These are phyloP conservation scores for Lacanobia oleracea DNA, from an alignment of 2,888 invertebrate species.

Conservation along the genomic window DNA sequence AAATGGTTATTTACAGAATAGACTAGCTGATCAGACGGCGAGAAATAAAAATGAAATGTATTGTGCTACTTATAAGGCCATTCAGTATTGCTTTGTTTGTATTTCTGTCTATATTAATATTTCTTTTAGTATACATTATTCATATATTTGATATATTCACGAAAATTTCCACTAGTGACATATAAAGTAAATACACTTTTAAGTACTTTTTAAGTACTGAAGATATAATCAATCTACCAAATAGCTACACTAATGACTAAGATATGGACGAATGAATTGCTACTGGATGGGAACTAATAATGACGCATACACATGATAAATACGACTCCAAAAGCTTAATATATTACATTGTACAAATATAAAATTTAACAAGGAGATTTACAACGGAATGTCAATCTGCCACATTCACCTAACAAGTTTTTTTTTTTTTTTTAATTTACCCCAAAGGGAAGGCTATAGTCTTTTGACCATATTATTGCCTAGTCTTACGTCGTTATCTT, in stretches of 20 bases:
- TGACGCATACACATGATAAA: slow-evolving; percentile 71
- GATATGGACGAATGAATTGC: slow-evolving; percentile 88
- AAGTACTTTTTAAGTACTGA: slow-evolving; percentile 87
- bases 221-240: slow-evolving; percentile 72
- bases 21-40: no score
- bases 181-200: slow-evolving; percentile 63
- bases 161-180: slow-evolving; percentile 55
- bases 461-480: no score
- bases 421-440: no score
- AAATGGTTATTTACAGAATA: no score
- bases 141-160: slow-evolving; percentile 62
- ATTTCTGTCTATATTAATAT: slow-evolving; percentile 61
- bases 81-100: slow-evolving; percentile 81
- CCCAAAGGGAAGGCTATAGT: no score
- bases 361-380: slow-evolving; percentile 66
- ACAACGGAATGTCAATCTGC: slow-evolving; percentile 75
- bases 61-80: slow-evolving; percentile 80
- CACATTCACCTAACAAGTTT: slow-evolving; percentile 71
- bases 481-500: no score
- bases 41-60: slow-evolving; percentile 74
- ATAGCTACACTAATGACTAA: slow-evolving; percentile 86
- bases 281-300: slow-evolving; percentile 80
- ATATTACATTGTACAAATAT: slow-evolving; percentile 65
- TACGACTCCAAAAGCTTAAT: slow-evolving; percentile 72
- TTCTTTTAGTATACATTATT: slow-evolving; percentile 59